Evolutionary conservation across 1,140 invertebrate species (phyloP).

Genomic region (Platorchestia sp.): DNA sequence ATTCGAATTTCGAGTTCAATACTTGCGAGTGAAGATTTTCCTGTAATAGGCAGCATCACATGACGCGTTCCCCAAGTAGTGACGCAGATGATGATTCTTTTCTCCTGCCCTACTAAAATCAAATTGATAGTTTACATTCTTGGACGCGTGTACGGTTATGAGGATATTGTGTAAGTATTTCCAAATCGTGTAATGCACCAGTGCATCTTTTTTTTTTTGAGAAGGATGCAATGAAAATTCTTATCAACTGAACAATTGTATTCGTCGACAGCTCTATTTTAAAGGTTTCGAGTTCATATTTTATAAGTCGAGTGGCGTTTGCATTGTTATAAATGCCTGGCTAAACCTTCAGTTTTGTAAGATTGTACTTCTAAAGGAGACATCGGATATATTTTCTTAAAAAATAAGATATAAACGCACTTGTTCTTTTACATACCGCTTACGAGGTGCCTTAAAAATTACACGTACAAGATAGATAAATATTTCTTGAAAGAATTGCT

Average conservation of each 20-base stretch:
- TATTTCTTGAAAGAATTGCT: neutral
- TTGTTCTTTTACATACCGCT: conserved; percentile 1
- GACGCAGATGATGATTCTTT: too few relatives aligned
- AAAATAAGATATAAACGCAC: conserved; percentile 53
- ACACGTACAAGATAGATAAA: neutral
- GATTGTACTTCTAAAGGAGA: neutral
- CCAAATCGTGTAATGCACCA: too few relatives aligned
- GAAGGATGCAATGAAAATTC: neutral
- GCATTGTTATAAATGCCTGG: neutral
- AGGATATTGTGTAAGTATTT: too few relatives aligned
- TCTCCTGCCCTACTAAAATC: too few relatives aligned
- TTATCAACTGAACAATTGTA: neutral
- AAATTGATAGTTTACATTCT: too few relatives aligned
- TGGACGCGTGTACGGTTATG: too few relatives aligned
- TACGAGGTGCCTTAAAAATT: neutral
- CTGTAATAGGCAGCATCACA: too few relatives aligned
- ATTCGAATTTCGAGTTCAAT: too few relatives aligned
- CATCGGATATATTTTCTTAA: conserved; percentile 47
- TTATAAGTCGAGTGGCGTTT: neutral
- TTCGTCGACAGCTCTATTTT: neutral
- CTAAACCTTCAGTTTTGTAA: neutral
- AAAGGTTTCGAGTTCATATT: neutral
- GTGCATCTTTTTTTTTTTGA: neutral
- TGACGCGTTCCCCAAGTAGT: too few relatives aligned
- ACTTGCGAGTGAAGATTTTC: too few relatives aligned